Conservation (phyloP, 2,797 vertebrate species). For the Odontamblyopus lacepedii region DNA sequence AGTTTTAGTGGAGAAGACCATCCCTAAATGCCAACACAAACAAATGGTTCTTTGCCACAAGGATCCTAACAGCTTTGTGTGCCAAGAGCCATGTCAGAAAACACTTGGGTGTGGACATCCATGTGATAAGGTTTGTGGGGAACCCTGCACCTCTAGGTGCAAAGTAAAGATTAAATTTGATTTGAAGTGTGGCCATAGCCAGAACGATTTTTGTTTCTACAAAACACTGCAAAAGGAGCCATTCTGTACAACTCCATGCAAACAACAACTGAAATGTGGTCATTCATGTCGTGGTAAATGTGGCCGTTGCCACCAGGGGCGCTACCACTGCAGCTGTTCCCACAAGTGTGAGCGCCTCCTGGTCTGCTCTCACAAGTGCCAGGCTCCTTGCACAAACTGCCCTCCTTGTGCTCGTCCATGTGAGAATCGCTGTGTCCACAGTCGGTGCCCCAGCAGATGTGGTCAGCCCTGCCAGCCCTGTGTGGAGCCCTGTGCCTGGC, state of each 20-base stretch:
- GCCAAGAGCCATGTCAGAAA: conserved; percentile 79
- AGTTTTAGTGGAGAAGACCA: conserved; percentile 80
- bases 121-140: conserved; percentile 81
- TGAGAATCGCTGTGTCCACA: conserved; percentile 89
- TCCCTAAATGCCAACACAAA: conserved; percentile 81
- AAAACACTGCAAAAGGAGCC: conserved; percentile 14
- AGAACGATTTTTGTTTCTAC: conserved; percentile 75
- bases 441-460: conserved; percentile 83
- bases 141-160: conserved; percentile 75
- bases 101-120: conserved; percentile 81
- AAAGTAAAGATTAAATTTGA: conserved; percentile 57
- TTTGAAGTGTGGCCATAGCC: conserved; percentile 84
- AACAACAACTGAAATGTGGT: conserved; percentile 77
- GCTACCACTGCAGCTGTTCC: conserved; percentile 81
- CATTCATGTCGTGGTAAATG: conserved; percentile 85
- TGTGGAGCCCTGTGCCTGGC: conserved; percentile 85
- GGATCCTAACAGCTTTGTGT: conserved; percentile 73
- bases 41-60: conserved; percentile 87
- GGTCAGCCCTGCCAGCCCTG: conserved; percentile 84
- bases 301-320: conserved; percentile 81
- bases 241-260: conserved; percentile 75
- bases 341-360: conserved; percentile 77
- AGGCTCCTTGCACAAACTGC: conserved; percentile 85
- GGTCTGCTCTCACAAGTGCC: conserved; percentile 88
- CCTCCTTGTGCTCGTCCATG: conserved; percentile 83